Conservation (phyloP, 2,888 invertebrate species). For the Griposia aprilina region DNA sequence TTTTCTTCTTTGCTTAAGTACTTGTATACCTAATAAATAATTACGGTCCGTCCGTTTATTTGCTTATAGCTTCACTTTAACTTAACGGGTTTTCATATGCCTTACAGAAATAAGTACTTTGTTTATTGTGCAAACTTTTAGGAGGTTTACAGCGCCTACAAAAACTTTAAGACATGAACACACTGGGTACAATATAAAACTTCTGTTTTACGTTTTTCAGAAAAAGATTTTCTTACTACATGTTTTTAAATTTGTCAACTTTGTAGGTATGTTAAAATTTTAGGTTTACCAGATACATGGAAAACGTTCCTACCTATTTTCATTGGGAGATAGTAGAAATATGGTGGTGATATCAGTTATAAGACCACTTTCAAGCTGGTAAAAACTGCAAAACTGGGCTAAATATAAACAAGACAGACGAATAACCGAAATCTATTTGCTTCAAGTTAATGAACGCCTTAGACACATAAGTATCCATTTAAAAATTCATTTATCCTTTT, state of each 20-base stretch:
- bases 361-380: background rate
- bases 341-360: background rate
- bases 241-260: constrained; percentile 2
- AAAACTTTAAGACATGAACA: constrained; percentile 31
- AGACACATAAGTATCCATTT: background rate
- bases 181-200: constrained; percentile 14
- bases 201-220: background rate
- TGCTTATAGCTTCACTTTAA: constrained; percentile 36
- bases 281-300: background rate
- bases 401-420: background rate
- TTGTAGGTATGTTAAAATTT: background rate
- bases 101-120: constrained; percentile 42
- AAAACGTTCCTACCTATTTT: background rate
- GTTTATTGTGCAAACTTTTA: constrained; percentile 50
- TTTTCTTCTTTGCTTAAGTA: constrained; percentile 28
- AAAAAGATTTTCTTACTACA: background rate
- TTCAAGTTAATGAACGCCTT: background rate
- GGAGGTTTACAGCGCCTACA: constrained; percentile 35
- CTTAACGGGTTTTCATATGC: constrained; percentile 48
- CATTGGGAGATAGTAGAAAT: background rate
- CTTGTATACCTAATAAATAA: constrained; percentile 27
- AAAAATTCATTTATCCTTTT: background rate
- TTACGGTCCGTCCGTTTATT: constrained; percentile 15
- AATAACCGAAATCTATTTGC: background rate
- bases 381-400: background rate